Percentiles rank a stretch among this genome's conserved stretches.
Conservation (phyloP, 2,113 vertebrate genomes). For the Eulacestoma nigropectus region DNA sequence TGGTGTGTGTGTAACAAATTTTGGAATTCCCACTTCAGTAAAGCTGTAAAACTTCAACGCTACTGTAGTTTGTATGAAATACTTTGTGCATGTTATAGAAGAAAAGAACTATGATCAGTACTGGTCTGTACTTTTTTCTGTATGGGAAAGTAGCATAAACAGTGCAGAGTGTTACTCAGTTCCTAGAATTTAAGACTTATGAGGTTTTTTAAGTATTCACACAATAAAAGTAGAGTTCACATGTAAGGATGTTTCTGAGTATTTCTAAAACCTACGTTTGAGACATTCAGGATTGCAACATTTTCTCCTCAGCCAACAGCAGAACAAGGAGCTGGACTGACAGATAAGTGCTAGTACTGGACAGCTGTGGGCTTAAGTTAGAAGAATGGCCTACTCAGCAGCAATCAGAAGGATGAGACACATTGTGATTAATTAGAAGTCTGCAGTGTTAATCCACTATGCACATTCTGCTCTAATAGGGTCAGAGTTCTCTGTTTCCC, state of each 20-base stretch:
- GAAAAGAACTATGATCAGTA: neutral
- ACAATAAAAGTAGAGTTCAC: slow-evolving; percentile 17
- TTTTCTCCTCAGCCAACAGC: neutral
- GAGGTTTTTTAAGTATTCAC: neutral
- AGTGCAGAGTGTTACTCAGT: neutral
- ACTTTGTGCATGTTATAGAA: neutral
- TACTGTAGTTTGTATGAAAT: neutral
- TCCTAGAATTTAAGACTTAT: neutral
- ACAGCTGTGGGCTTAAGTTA: neutral
- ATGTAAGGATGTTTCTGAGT: neutral
- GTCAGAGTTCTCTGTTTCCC: neutral
- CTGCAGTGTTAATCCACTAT: slow-evolving; percentile 14
- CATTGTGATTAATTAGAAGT: neutral
- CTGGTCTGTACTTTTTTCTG: neutral
- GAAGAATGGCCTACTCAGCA: neutral
- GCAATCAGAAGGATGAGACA: neutral
- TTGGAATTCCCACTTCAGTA: neutral
- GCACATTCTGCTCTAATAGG: neutral
- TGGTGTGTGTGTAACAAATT: neutral
- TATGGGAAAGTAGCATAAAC: neutral
- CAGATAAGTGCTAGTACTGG: neutral
- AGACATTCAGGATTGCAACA: neutral
- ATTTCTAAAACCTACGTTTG: neutral
- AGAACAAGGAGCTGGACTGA: neutral
- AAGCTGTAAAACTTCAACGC: neutral